Base-by-base conservation (phyloP, 1,140 invertebrate genomes). In the Orussus abietinus region DNA sequence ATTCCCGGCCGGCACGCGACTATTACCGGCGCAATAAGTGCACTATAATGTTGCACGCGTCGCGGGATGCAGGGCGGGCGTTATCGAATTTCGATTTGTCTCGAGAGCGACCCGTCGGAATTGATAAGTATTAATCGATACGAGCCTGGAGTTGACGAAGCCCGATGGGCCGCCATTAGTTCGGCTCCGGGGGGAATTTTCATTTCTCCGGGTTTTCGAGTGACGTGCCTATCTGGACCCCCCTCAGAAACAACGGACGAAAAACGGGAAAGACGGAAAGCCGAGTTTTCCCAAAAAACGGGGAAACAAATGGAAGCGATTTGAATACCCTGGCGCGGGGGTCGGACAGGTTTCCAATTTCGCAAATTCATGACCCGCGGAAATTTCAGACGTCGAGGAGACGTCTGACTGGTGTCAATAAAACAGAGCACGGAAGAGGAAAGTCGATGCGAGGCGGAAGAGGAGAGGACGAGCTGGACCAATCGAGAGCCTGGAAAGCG, bases 351-450 rank as follows among this genome's bases (percentile, higher is more conserved):
- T 53, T 44, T 47, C 45, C 48, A 45, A 53, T 53, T 51, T 53
- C 43, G 36, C 26, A 51, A 53, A 51, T 53, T 47, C 48, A 43
- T 51, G 45, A 48, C 35, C 39, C 36, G 13, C 19, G 34, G 34
- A 36, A 22, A 31, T 29, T 28, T 10, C 17, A 11, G 19, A 21
- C 33, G 37, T 36, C 42, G 28, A 14, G 17, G 53, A 59, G 42
- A 75, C 78, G 49, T 75, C 75, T 17, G 78, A 81, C 55, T 78
- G 80, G 38, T 67, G 77, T 55, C 61, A 78, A 37, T 78, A 78
- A 58, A 79, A 81, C 48, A 81, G 79, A 51, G 78, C 79, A 53
- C 51, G 77, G 14, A 80, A 81, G 57, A 80, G 81, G 74, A 82
- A 83, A 54, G 77, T 73, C 45, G 80, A 83, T 56, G 57, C 80